phyloP scores from a whole-genome alignment of 2,113 vertebrate species.

The Microcebus lehilahytsara region DNA sequence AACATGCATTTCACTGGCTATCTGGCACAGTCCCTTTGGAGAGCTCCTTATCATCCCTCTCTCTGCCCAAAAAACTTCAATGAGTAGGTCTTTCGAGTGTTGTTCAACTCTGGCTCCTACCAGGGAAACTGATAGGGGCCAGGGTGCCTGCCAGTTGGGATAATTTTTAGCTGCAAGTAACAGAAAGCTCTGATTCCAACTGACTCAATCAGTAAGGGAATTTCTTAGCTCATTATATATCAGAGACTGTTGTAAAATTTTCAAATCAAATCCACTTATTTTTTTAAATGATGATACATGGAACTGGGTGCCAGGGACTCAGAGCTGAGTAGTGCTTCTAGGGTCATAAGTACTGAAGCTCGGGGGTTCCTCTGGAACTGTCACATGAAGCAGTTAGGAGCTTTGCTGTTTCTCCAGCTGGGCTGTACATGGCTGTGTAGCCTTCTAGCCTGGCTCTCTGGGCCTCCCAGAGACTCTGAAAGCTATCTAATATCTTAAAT shows the following conservation, averaged over 20 bases:
- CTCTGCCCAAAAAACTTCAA: not conserved
- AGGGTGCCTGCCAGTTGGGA: not conserved
- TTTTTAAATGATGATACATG: not conserved
- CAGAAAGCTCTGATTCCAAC: not conserved
- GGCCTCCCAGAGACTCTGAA: not conserved
- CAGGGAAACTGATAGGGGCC: not conserved
- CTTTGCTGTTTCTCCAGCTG: not conserved
- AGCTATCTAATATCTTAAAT: constrained; percentile 6
- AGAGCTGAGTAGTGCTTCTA: not conserved
- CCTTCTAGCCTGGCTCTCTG: not conserved
- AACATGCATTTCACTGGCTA: not conserved
- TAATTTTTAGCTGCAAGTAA: not conserved
- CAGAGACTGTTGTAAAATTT: not conserved
- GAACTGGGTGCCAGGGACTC: not conserved
- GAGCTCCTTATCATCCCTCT: not conserved
- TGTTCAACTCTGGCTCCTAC: not conserved
- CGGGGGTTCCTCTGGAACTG: not conserved
- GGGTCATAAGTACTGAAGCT: not conserved
- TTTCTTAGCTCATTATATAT: not conserved
- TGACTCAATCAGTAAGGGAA: not conserved
- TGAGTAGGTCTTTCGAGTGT: not conserved
- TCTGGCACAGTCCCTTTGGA: not conserved
- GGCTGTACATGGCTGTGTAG: not conserved
- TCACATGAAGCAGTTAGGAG: not conserved
- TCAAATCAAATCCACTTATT: not conserved